phyloP scores from a whole-genome alignment of 2,797 vertebrate genomes.

The Xenentodon cancila region DNA sequence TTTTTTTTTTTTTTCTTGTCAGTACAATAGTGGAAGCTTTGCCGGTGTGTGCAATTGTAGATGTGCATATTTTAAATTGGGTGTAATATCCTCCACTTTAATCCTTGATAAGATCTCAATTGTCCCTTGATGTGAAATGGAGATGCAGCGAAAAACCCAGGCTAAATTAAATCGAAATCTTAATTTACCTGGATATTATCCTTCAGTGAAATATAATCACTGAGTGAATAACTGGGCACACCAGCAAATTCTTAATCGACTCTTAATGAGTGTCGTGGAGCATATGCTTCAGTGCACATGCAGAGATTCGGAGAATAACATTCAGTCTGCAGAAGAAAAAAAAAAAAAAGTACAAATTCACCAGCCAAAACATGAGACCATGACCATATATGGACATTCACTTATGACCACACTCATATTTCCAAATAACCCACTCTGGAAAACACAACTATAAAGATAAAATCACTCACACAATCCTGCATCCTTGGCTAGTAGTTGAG shows the following conservation, averaged over 20 bases:
- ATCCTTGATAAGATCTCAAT: constrained; percentile 83
- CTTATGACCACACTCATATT: constrained; percentile 54
- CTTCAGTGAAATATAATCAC: constrained; percentile 78
- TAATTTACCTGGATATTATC: constrained; percentile 83
- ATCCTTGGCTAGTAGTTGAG: constrained; percentile 63
- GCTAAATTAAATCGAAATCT: constrained; percentile 81
- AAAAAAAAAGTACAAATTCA: constrained; percentile 5
- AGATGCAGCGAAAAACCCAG: constrained; percentile 73
- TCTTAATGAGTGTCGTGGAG: constrained; percentile 71
- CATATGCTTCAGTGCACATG: constrained; percentile 64
- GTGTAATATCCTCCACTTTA: constrained; percentile 80
- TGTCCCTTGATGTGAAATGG: constrained; percentile 80
- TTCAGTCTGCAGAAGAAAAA: background rate
- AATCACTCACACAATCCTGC: constrained; percentile 58
- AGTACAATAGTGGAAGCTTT: constrained; percentile 63
- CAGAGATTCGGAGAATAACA: constrained; percentile 55
- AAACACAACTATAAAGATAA: constrained; percentile 67
- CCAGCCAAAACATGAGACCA: constrained; percentile 44
- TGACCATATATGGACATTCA: constrained; percentile 46
- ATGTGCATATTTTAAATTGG: constrained; percentile 81
- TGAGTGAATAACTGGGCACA: constrained; percentile 69
- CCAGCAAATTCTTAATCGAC: constrained; percentile 71
- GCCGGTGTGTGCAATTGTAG: constrained; percentile 60
- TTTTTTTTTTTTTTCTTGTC: constrained; percentile 9
- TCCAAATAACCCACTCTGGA: constrained; percentile 72